Conservation (phyloP, 2,888 invertebrate genomes). For the Yponomeuta sedellus region DNA sequence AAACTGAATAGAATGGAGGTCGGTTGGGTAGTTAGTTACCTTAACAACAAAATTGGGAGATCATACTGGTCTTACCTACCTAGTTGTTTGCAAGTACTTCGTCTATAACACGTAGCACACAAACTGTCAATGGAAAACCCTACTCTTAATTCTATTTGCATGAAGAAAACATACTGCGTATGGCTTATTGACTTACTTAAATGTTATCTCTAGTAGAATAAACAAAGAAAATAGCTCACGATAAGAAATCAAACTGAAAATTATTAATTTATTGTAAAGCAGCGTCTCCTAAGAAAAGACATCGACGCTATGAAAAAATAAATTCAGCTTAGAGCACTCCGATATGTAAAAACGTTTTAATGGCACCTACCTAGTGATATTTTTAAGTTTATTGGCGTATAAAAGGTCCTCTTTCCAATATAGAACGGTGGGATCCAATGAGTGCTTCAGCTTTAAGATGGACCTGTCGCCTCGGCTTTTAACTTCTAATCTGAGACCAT, state of each 20-base stretch:
- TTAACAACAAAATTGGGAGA: no score
- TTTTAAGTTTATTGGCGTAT: neutral
- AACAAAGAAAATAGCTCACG: neutral
- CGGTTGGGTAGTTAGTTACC: no score
- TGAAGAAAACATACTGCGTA: neutral
- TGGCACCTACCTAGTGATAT: neutral
- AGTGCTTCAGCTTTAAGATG: conserved; percentile 34
- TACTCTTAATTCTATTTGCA: neutral
- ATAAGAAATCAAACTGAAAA: neutral
- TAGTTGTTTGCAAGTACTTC: neutral
- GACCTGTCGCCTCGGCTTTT: conserved; percentile 52
- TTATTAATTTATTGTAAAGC: neutral
- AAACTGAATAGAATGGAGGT: no score
- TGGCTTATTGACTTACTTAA: neutral
- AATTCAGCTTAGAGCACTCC: neutral
- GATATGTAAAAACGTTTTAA: neutral
- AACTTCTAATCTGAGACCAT: conserved; percentile 74
- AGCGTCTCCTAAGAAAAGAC: conserved; percentile 11
- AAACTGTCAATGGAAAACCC: neutral
- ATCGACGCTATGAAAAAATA: conserved; percentile 4
- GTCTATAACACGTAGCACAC: neutral
- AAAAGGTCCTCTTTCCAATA: neutral
- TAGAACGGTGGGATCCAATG: neutral
- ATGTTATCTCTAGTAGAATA: neutral
- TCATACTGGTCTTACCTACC: no score